These are phyloP conservation scores for Epistrophella euchroma DNA, from an alignment of 2,888 invertebrate species.

Conservation along the genomic window DNA sequence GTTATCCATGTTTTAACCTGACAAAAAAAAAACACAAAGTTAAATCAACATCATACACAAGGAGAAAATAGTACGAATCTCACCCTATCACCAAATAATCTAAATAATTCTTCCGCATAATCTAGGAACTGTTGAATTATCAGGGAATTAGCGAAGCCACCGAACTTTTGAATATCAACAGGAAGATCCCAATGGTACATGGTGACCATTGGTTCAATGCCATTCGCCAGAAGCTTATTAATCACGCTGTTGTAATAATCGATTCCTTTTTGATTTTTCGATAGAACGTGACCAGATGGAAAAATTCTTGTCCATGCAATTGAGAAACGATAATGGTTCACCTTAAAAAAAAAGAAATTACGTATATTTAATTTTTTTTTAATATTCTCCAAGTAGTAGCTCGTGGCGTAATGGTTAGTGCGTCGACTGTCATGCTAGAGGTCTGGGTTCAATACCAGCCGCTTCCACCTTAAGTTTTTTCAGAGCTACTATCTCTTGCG, in stretches of 20 bases:
- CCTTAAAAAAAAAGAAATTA: constrained; percentile 60
- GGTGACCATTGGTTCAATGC: constrained; percentile 86
- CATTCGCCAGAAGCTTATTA: constrained; percentile 86
- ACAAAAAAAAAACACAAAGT: background rate
- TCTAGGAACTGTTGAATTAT: constrained; percentile 84
- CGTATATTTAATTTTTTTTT: too few species aligned
- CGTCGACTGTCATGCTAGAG: too few species aligned
- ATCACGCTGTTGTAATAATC: constrained; percentile 88
- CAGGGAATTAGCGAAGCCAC: constrained; percentile 84
- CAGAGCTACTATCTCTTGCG: too few species aligned
- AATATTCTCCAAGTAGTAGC: too few species aligned
- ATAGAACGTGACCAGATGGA: constrained; percentile 85
- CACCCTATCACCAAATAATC: constrained; percentile 84
- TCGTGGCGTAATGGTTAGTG: too few species aligned
- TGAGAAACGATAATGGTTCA: constrained; percentile 85
- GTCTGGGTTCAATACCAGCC: too few species aligned
- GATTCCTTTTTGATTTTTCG: constrained; percentile 79
- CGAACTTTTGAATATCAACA: constrained; percentile 85
- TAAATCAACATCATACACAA: background rate
- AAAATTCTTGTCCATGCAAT: constrained; percentile 88
- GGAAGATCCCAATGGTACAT: constrained; percentile 86
- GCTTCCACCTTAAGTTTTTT: too few species aligned
- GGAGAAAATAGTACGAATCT: constrained; percentile 31
- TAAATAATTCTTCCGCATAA: constrained; percentile 84
- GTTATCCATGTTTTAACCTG: constrained; percentile 50